These are phyloP conservation scores for Sarcophaga caerulescens DNA, from an alignment of 2,888 invertebrate species.

Conservation along the genomic window DNA sequence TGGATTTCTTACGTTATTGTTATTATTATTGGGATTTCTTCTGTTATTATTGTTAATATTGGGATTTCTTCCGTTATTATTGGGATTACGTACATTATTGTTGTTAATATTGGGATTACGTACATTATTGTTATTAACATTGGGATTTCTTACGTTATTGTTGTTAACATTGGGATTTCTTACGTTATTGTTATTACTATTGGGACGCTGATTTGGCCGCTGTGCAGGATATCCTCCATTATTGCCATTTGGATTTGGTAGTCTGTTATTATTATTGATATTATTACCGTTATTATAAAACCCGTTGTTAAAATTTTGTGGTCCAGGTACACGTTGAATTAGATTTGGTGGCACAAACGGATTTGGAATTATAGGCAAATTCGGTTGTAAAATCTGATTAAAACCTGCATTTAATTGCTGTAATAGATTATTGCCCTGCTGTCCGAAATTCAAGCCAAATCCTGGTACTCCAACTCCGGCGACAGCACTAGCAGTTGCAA, in stretches of 20 bases:
- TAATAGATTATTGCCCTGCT: constrained; percentile 10
- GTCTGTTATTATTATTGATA: constrained; percentile 5
- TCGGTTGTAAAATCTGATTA: constrained; percentile 2
- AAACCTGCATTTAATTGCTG: constrained; percentile 4
- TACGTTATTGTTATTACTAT: background rate
- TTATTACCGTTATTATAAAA: constrained; percentile 11
- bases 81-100: background rate
- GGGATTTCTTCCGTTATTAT: background rate
- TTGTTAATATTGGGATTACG: background rate
- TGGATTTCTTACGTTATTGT: background rate
- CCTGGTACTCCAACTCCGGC: background rate
- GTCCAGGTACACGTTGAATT: background rate
- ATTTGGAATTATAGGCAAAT: background rate
- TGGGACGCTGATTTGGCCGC: background rate
- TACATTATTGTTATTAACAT: background rate
- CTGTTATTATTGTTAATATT: background rate
- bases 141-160: background rate
- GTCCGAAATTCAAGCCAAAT: background rate
- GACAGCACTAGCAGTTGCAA: constrained; percentile 11
- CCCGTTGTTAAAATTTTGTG: constrained; percentile 16
- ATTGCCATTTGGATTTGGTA: constrained; percentile 1
- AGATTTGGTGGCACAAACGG: background rate
- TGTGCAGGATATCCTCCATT: background rate
- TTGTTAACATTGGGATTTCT: background rate
- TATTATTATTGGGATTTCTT: background rate